A percentile compares a stretch with the other conserved stretches of the same genome.
phyloP scores from a whole-genome alignment of 1,140 invertebrate genomes.

The Achroia grisella region DNA sequence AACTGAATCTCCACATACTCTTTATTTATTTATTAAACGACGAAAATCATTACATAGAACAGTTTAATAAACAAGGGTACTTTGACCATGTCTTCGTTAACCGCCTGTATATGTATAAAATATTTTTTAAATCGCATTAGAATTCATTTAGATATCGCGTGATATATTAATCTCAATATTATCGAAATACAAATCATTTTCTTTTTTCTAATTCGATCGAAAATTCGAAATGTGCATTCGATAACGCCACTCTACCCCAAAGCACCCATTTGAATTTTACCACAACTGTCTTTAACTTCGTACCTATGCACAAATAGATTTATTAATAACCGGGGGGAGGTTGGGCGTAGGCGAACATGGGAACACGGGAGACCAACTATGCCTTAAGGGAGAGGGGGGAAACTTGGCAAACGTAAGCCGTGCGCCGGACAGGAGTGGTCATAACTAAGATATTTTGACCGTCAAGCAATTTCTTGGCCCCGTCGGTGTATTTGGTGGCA shows the following conservation, averaged over 20 bases:
- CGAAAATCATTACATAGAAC: too few species aligned
- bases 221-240: too few species aligned
- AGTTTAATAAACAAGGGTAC: too few species aligned
- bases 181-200: too few species aligned
- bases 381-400: slow-evolving; percentile 41
- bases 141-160: too few species aligned
- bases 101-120: too few species aligned
- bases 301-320: slow-evolving; percentile 69
- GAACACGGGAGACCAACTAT: slow-evolving; percentile 28
- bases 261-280: slow-evolving; percentile 38
- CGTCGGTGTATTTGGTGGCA: slow-evolving; percentile 38
- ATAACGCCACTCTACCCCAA: background rate
- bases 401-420: slow-evolving; percentile 66
- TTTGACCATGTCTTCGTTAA: too few species aligned
- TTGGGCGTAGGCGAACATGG: slow-evolving; percentile 8
- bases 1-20: background rate
- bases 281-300: slow-evolving; percentile 56
- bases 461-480: slow-evolving; percentile 65
- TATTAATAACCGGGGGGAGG: slow-evolving; percentile 58
- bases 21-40: too few species aligned
- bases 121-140: too few species aligned
- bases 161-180: too few species aligned
- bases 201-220: background rate
- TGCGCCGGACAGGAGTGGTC: slow-evolving; percentile 66
- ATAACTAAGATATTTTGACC: slow-evolving; percentile 72